These are phyloP conservation scores for Laticauda laticaudata DNA, from an alignment of 2,113 vertebrate species.

Conservation along the genomic window DNA sequence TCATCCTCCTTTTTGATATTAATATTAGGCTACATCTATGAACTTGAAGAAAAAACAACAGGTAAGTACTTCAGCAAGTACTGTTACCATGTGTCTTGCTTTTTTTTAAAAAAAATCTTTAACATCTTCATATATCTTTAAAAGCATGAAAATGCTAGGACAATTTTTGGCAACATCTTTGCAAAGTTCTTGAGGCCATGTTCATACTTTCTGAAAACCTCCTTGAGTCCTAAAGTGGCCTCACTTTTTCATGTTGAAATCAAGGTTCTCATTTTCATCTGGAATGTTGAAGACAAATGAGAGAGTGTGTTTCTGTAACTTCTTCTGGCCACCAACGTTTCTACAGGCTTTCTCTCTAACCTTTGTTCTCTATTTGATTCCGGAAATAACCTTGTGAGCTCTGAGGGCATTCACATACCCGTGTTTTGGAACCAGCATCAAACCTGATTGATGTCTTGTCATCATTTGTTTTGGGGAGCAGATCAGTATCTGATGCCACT, in stretches of 20 bases:
- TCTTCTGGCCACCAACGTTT: not conserved
- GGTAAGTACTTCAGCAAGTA: not conserved
- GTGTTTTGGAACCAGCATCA: not conserved
- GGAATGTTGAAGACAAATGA: not conserved
- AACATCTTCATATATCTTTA: not conserved
- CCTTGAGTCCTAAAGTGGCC: not conserved
- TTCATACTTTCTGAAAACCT: not conserved
- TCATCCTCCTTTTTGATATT: not conserved
- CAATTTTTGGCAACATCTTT: not conserved
- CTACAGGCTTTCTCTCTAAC: not conserved
- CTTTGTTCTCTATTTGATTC: not conserved
- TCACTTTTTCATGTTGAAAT: not conserved
- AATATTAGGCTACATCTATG: not conserved
- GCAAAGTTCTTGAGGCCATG: not conserved
- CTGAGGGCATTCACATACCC: not conserved
- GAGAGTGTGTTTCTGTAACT: not conserved
- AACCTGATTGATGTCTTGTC: not conserved
- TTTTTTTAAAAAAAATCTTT: not conserved
- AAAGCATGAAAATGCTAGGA: not conserved
- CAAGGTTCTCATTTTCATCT: not conserved
- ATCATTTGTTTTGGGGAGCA: not conserved
- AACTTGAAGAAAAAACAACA: not conserved
- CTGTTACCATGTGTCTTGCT: not conserved
- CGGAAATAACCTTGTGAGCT: not conserved
- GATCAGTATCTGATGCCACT: not conserved